A percentile compares a stretch with the other conserved stretches of the same genome.
Evolutionary conservation across 2,888 invertebrate genomes (phyloP).

Genomic region (Brenthis daphne): DNA sequence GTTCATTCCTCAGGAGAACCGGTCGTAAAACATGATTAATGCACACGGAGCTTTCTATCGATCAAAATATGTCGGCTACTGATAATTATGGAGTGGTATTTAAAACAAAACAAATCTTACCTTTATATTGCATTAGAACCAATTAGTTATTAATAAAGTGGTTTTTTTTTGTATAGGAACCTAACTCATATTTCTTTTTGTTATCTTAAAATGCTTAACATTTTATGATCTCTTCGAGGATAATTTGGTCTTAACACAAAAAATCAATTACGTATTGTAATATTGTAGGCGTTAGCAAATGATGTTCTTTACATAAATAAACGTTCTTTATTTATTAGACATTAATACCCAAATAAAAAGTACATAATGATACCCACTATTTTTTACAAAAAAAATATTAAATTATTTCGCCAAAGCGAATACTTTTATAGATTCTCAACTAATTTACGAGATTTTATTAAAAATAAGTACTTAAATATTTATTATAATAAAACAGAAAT

Average conservation of each 20-base stretch:
- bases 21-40: slow-evolving; percentile 78
- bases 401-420: no score
- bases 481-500: no score
- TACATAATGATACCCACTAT: no score
- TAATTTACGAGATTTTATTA: no score
- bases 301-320: not conserved
- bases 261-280: not conserved
- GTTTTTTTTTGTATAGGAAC: not conserved
- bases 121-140: slow-evolving; percentile 14
- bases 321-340: not conserved
- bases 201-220: not conserved
- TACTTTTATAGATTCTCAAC: no score
- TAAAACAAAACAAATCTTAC: slow-evolving; percentile 34
- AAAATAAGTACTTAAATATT: no score
- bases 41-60: slow-evolving; percentile 67
- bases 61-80: slow-evolving; percentile 72
- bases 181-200: not conserved
- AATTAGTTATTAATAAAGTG: slow-evolving; percentile 31
- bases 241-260: not conserved
- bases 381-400: no score
- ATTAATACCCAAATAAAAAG: no score
- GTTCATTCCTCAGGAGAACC: slow-evolving; percentile 65
- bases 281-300: not conserved
- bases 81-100: slow-evolving; percentile 59
- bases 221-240: slow-evolving; percentile 3